Conservation (phyloP, 2,888 invertebrate genomes). For the Agrilus biguttatus region DNA sequence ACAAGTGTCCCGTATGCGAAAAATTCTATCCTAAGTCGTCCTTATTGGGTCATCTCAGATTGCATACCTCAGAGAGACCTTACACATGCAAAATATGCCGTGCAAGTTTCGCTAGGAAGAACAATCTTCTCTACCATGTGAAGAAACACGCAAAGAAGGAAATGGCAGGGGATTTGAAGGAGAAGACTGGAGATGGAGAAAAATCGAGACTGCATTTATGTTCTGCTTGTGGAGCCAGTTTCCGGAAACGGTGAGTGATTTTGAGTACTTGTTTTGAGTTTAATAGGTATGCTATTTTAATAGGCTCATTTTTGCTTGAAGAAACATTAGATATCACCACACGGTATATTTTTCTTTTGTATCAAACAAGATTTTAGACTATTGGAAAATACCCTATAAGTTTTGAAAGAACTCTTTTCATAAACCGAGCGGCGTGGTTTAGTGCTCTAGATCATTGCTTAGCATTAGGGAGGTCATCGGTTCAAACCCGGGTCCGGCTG, state of each 20-base stretch:
- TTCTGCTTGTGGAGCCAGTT: conserved; percentile 32
- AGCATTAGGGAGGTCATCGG: too few species aligned
- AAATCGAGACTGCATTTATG: conserved; percentile 26
- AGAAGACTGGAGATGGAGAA: conserved; percentile 5
- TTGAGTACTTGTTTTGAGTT: not conserved
- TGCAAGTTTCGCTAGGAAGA: conserved; percentile 49
- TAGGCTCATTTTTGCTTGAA: not conserved
- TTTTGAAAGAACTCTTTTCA: too few species aligned
- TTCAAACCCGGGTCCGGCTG: too few species aligned
- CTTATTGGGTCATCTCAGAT: conserved; percentile 52
- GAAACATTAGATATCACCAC: too few species aligned
- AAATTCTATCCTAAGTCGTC: conserved; percentile 50
- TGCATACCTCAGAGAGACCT: conserved; percentile 61
- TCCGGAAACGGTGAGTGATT: conserved; percentile 34
- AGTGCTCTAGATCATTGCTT: too few species aligned
- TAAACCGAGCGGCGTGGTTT: too few species aligned
- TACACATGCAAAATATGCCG: conserved; percentile 50
- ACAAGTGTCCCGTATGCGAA: conserved; percentile 53
- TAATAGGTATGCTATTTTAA: too few species aligned
- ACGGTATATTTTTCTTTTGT: too few species aligned
- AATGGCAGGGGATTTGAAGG: conserved; percentile 8
- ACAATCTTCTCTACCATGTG: conserved; percentile 48
- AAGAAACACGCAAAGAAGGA: conserved; percentile 34
- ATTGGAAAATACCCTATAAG: too few species aligned
- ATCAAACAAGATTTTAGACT: too few species aligned